Evolutionary conservation across 2,888 invertebrate species (phyloP).

Genomic region (Phaedon cochleariae): DNA sequence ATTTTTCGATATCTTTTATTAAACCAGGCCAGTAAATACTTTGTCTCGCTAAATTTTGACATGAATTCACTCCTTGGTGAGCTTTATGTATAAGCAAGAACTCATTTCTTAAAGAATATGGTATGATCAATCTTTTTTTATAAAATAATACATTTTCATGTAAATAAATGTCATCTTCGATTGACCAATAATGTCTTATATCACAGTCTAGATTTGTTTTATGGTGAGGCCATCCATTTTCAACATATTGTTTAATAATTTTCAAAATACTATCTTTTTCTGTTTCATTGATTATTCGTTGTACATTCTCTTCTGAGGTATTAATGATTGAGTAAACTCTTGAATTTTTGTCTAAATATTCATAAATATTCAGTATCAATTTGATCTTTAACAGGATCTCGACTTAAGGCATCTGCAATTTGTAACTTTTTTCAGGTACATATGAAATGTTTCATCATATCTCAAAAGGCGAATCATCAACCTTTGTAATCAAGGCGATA

Average conservation of each 20-base stretch:
- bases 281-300: background rate
- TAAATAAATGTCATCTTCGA: background rate
- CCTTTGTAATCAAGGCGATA: background rate
- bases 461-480: background rate
- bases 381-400: background rate
- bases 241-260: background rate
- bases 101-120: background rate
- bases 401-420: background rate
- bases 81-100: background rate
- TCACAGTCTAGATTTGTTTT: background rate
- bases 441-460: background rate
- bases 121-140: slow-evolving; percentile 4
- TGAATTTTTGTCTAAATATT: background rate
- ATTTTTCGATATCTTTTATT: background rate
- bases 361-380: background rate
- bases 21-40: slow-evolving; percentile 1
- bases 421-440: background rate
- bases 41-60: background rate
- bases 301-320: background rate
- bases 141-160: slow-evolving; percentile 1
- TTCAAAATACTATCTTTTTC: too few species aligned
- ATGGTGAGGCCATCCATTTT: slow-evolving; percentile 3
- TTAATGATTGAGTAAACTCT: background rate
- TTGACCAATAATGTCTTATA: too few species aligned
- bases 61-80: slow-evolving; percentile 1